Conservation (phyloP, 1,140 invertebrate species). For the Platyscapa corneri region DNA sequence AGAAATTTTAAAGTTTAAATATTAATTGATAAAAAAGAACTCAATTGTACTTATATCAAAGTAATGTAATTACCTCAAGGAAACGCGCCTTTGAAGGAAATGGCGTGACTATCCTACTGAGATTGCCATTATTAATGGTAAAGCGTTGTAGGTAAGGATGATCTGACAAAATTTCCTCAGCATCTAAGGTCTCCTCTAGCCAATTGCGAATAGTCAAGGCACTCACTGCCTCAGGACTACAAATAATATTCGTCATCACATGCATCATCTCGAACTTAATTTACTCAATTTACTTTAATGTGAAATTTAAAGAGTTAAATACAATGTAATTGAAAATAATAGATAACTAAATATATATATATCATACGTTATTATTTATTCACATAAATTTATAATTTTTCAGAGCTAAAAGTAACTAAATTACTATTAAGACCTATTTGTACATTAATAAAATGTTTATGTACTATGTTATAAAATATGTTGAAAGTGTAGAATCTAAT, state of each 20-base stretch:
- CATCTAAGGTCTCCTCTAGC: constrained; percentile 62
- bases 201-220: constrained; percentile 63
- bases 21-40: too few relatives aligned
- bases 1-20: neutral
- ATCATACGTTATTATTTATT: too few relatives aligned
- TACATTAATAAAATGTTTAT: too few relatives aligned
- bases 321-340: too few relatives aligned
- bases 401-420: too few relatives aligned
- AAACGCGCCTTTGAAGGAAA: constrained; percentile 66
- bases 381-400: too few relatives aligned
- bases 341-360: too few relatives aligned
- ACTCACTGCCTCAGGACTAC: constrained; percentile 53
- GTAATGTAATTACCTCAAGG: constrained; percentile 61
- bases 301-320: too few relatives aligned
- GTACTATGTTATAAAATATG: too few relatives aligned
- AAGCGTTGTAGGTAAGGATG: constrained; percentile 65
- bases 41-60: neutral
- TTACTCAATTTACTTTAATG: neutral
- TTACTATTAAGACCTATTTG: too few relatives aligned
- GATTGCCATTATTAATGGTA: constrained; percentile 67
- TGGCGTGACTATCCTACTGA: constrained; percentile 63
- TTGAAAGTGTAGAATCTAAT: too few relatives aligned
- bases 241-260: constrained; percentile 1
- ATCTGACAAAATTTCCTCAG: constrained; percentile 53
- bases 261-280: neutral